A percentile compares a stretch with the other conserved stretches of the same genome.
These are phyloP conservation scores for Hybos culiciformis DNA, from an alignment of 2,888 invertebrate species.

Conservation along the genomic window DNA sequence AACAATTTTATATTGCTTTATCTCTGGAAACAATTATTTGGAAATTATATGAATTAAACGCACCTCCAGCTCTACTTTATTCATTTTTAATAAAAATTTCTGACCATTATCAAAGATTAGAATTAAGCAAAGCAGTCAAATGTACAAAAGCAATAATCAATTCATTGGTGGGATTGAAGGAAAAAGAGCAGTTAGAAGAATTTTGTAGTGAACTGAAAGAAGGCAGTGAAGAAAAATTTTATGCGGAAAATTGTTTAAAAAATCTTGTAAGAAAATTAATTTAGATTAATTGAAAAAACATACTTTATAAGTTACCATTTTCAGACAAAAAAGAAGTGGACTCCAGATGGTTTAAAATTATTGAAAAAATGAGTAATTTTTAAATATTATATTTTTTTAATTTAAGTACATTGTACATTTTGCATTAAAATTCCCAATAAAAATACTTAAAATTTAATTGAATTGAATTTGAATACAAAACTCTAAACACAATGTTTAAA, in stretches of 20 bases:
- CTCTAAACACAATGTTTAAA: no score
- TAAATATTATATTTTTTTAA: no score
- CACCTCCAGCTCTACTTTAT: constrained; percentile 29
- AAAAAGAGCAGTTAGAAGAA: constrained; percentile 25
- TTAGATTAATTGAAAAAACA: neutral
- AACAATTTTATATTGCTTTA: constrained; percentile 33
- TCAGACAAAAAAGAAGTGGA: constrained; percentile 29
- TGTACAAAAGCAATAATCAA: constrained; percentile 30
- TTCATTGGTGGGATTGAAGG: constrained; percentile 29
- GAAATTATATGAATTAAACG: constrained; percentile 26
- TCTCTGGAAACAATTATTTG: constrained; percentile 28
- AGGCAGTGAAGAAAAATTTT: constrained; percentile 51
- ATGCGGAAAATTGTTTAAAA: constrained; percentile 56
- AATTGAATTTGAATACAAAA: no score
- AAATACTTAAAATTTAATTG: no score
- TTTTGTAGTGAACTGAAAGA: constrained; percentile 24
- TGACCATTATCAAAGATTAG: constrained; percentile 26
- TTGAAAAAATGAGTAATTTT: neutral
- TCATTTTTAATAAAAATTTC: constrained; percentile 29
- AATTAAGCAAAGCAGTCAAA: constrained; percentile 28
- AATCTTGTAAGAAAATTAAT: constrained; percentile 15
- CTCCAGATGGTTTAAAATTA: constrained; percentile 30
- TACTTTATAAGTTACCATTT: constrained; percentile 1
- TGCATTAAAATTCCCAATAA: no score
- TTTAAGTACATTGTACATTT: no score